phyloP scores from a whole-genome alignment of 1,140 invertebrate genomes.

The Augochlora pura region DNA sequence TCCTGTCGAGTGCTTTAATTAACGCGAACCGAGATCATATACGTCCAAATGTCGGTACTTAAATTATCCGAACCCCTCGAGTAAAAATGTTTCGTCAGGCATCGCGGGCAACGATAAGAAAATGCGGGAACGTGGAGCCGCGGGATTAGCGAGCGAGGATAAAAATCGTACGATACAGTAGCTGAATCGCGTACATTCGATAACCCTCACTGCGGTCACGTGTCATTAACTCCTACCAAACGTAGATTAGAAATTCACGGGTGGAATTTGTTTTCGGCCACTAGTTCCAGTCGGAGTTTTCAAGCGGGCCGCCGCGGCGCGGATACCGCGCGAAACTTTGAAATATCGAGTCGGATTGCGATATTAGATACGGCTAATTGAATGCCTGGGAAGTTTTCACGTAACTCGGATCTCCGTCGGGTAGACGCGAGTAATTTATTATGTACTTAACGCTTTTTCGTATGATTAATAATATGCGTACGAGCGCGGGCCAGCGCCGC shows the following conservation, averaged over 20 bases:
- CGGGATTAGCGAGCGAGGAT: background rate
- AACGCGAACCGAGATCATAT: too few species aligned
- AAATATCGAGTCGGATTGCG: slow-evolving; percentile 47
- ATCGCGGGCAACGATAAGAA: background rate
- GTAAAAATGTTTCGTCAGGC: background rate
- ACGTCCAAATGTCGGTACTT: too few species aligned
- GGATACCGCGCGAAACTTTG: slow-evolving; percentile 37
- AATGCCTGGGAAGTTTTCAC: slow-evolving; percentile 41
- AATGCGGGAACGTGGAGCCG: too few species aligned
- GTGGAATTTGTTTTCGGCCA: too few species aligned
- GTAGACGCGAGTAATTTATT: slow-evolving; percentile 35
- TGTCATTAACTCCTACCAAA: slow-evolving; percentile 13
- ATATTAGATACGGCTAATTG: slow-evolving; percentile 48
- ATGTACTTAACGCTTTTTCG: slow-evolving; percentile 50
- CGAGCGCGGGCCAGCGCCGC: background rate
- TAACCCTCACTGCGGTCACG: slow-evolving; percentile 17
- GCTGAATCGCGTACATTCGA: slow-evolving; percentile 3
- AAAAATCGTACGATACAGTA: background rate
- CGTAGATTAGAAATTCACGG: slow-evolving; percentile 32
- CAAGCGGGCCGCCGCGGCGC: too few species aligned
- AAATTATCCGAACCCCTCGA: too few species aligned
- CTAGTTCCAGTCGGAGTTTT: too few species aligned
- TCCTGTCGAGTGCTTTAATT: too few species aligned
- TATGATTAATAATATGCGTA: slow-evolving; percentile 40
- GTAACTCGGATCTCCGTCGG: slow-evolving; percentile 27